phyloP scores from a whole-genome alignment of 2,888 invertebrate species.

The Harpagoxenus sublaevis region DNA sequence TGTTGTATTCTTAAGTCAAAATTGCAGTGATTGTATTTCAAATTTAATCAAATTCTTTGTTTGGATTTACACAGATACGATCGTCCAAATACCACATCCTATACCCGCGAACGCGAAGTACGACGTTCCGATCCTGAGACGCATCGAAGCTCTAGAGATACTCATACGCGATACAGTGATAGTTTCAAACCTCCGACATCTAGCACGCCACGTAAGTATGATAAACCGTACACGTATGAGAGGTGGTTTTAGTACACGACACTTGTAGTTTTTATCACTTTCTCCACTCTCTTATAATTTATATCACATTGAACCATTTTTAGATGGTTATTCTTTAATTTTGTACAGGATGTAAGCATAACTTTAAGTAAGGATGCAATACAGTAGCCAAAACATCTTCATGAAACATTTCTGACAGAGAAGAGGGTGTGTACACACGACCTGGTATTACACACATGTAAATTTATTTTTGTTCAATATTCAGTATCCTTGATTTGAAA shows the following conservation, averaged over 20 bases:
- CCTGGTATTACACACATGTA: background rate
- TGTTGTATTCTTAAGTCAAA: background rate
- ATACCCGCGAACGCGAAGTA: conserved; percentile 84
- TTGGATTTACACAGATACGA: conserved; percentile 78
- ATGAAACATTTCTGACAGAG: conserved; percentile 10
- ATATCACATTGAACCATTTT: background rate
- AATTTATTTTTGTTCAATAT: background rate
- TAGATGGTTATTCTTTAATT: conserved; percentile 22
- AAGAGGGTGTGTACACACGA: background rate
- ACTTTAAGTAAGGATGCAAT: background rate
- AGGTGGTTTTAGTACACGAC: conserved; percentile 35
- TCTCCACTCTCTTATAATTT: background rate
- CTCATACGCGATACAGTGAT: conserved; percentile 83
- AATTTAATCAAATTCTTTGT: background rate
- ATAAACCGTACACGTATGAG: conserved; percentile 56
- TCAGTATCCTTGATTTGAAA: background rate
- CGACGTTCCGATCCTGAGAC: conserved; percentile 83
- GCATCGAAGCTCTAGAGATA: conserved; percentile 83
- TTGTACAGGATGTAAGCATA: conserved; percentile 26
- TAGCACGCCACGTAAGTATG: conserved; percentile 83
- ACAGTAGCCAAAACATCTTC: conserved; percentile 11
- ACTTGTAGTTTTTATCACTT: background rate
- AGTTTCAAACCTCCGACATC: conserved; percentile 84
- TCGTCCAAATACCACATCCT: conserved; percentile 79
- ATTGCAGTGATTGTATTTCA: background rate